Conservation (phyloP, 2,113 vertebrate genomes). For the Neolamprologus falcicula region DNA sequence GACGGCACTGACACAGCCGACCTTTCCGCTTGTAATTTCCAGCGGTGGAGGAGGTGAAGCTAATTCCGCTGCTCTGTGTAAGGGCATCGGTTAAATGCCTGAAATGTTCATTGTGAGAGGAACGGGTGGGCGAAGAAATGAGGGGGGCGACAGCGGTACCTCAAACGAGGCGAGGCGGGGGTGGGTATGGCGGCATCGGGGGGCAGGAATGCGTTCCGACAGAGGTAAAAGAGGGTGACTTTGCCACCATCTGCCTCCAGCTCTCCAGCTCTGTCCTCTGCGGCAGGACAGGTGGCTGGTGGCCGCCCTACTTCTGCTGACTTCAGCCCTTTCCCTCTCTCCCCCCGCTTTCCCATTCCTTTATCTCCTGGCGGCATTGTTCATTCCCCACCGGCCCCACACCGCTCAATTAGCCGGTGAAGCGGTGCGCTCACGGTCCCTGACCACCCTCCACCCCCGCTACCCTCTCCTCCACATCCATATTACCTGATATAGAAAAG, state of each 20-base stretch:
- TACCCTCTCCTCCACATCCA: background rate
- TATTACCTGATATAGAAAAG: conserved; percentile 43
- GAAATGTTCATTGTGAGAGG: background rate
- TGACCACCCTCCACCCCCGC: background rate
- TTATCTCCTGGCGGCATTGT: conserved; percentile 63
- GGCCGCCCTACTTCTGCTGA: conserved; percentile 67
- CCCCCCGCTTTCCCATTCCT: conserved; percentile 17
- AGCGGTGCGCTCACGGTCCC: conserved; percentile 53
- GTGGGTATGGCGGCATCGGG: background rate
- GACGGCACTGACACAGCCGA: background rate
- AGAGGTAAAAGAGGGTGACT: conserved; percentile 36
- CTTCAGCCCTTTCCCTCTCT: conserved; percentile 56
- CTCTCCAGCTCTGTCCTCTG: conserved; percentile 48
- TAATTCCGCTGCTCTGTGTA: background rate
- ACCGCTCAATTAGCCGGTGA: conserved; percentile 68
- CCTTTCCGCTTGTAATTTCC: conserved; percentile 10
- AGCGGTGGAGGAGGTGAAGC: background rate
- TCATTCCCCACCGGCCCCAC: conserved; percentile 51
- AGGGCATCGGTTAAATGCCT: conserved; percentile 3
- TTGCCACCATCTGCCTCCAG: conserved; percentile 72
- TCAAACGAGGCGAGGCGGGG: background rate
- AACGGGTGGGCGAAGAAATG: background rate
- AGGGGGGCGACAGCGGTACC: background rate
- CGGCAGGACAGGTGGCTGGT: conserved; percentile 58
- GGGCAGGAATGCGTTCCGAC: background rate